These are phyloP conservation scores for Xestia xanthographa DNA, from an alignment of 2,888 invertebrate genomes.

Conservation along the genomic window DNA sequence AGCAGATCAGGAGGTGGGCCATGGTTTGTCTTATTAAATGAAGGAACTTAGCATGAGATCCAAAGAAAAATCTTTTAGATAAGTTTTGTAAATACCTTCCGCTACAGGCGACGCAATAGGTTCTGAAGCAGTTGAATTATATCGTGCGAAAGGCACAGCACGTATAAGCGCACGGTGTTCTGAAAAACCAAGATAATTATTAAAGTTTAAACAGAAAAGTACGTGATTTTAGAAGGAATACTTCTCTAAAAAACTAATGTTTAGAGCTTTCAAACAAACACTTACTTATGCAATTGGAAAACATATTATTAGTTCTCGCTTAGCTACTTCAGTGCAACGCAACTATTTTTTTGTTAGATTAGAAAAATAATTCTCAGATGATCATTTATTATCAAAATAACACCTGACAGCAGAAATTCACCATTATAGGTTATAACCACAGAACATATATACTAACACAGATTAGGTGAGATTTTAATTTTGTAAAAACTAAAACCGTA, in stretches of 20 bases:
- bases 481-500: not conserved
- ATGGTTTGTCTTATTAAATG: not conserved
- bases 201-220: not conserved
- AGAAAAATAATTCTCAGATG: too few species aligned
- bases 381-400: constrained; percentile 31
- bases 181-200: constrained; percentile 53
- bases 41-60: not conserved
- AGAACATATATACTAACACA: too few species aligned
- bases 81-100: constrained; percentile 66
- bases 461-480: not conserved
- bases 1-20: too few species aligned
- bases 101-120: constrained; percentile 63
- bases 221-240: not conserved
- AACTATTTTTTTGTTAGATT: not conserved
- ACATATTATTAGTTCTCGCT: constrained; percentile 53
- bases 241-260: not conserved
- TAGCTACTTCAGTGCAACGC: not conserved
- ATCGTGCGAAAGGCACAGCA: constrained; percentile 65
- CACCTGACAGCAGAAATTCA: constrained; percentile 10
- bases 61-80: not conserved
- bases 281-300: constrained; percentile 68
- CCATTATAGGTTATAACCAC: constrained; percentile 30
- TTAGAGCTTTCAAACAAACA: not conserved
- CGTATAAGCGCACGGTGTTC: constrained; percentile 63
- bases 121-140: constrained; percentile 76